These are phyloP conservation scores for Drosophila lacteicornis DNA, from an alignment of 1,140 invertebrate genomes.

Conservation along the genomic window DNA sequence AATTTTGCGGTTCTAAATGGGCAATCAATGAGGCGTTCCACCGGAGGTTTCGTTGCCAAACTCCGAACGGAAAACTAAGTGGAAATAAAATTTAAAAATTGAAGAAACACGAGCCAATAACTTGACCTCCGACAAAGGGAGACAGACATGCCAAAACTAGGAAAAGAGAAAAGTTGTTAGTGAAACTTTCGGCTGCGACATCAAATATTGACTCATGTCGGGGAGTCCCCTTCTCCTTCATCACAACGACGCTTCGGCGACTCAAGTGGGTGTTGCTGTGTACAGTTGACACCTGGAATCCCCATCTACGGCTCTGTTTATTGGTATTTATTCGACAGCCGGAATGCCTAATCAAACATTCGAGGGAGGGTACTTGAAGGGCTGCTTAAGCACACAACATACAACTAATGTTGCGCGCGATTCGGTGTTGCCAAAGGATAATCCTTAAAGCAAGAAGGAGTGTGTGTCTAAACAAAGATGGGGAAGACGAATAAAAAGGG, in stretches of 20 bases:
- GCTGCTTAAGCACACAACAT: constrained; percentile 31
- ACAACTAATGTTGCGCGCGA: constrained; percentile 52
- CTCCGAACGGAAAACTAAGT: constrained; percentile 30
- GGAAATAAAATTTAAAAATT: constrained; percentile 60
- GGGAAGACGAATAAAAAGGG: not conserved
- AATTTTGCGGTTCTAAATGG: constrained; percentile 84
- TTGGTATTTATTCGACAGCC: constrained; percentile 79
- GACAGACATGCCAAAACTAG: constrained; percentile 32
- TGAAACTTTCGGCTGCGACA: constrained; percentile 64
- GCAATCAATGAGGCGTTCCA: constrained; percentile 81
- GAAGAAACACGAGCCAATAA: constrained; percentile 56
- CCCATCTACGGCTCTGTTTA: constrained; percentile 44
- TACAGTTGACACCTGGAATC: constrained; percentile 76
- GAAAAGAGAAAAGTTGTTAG: constrained; percentile 61
- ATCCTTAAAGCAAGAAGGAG: constrained; percentile 27
- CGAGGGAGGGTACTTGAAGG: constrained; percentile 47
- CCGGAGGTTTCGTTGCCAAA: constrained; percentile 14
- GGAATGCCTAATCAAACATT: constrained; percentile 76
- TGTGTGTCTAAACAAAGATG: constrained; percentile 7
- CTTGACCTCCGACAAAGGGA: constrained; percentile 50
- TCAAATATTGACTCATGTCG: constrained; percentile 76
- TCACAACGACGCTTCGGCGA: constrained; percentile 9
- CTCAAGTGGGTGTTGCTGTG: constrained; percentile 72
- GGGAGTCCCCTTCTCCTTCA: not conserved
- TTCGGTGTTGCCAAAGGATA: constrained; percentile 8